Percentiles rank a stretch among this genome's conserved stretches.
Conservation (phyloP, 2,797 vertebrate genomes). For the Hirundo rustica region DNA sequence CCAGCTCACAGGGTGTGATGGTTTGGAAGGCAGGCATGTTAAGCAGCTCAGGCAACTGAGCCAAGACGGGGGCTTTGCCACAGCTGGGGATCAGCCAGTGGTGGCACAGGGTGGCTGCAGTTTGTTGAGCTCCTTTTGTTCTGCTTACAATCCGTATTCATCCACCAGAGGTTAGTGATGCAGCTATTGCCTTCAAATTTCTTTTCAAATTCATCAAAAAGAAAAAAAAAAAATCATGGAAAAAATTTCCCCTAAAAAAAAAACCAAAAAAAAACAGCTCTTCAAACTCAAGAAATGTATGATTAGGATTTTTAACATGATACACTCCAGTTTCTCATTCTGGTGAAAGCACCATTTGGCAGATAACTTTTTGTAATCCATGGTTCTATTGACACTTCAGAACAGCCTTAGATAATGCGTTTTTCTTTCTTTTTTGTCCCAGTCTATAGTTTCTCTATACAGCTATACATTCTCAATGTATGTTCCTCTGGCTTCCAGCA, state of each 20-base stretch:
- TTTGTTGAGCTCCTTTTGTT: not conserved
- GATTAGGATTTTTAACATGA: not conserved
- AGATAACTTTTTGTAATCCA: not conserved
- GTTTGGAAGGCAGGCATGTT: not conserved
- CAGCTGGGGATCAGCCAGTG: not conserved
- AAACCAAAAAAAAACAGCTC: not conserved
- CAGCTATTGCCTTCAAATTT: not conserved
- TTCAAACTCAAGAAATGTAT: not conserved
- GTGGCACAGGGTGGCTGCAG: not conserved
- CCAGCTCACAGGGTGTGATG: rapidly evolving
- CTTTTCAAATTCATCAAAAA: not conserved
- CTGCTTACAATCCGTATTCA: not conserved
- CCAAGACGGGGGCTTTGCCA: not conserved
- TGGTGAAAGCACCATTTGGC: rapidly evolving
- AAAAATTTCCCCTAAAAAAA: not conserved
- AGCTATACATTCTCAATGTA: not conserved
- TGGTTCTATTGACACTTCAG: not conserved
- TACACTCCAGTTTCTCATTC: not conserved
- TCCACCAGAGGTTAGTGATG: not conserved
- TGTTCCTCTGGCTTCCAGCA: not conserved
- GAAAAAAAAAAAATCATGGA: not conserved
- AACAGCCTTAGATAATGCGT: not conserved
- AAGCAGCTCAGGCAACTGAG: not conserved
- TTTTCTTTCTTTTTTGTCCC: not conserved
- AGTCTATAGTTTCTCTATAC: not conserved